Percentiles rank a stretch among this genome's conserved stretches.
Conservation (phyloP, 2,113 vertebrate genomes). For the Jaculus jaculus region DNA sequence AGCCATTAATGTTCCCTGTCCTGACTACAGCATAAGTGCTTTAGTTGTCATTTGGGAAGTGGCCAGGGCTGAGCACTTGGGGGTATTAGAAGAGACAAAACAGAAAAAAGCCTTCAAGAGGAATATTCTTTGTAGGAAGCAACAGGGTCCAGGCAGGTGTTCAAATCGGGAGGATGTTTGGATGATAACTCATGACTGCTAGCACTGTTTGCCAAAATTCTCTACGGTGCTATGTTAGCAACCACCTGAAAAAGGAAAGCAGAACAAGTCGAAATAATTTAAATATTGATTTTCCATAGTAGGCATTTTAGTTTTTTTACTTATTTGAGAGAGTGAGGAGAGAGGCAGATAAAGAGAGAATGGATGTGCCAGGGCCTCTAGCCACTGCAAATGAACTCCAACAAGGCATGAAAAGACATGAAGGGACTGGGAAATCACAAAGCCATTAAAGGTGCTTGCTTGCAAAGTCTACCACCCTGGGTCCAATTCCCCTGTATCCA, state of each 20-base stretch:
- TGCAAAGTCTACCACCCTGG: too few relatives aligned
- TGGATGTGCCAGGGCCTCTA: too few relatives aligned
- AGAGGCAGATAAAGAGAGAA: too few relatives aligned
- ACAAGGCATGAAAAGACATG: too few relatives aligned
- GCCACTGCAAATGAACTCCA: too few relatives aligned
- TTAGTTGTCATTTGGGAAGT: not conserved
- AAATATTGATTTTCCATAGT: not conserved
- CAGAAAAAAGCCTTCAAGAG: not conserved
- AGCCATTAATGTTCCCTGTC: not conserved
- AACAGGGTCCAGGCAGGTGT: not conserved
- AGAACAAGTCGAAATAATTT: not conserved
- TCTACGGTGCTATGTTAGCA: not conserved
- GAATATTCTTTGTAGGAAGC: not conserved
- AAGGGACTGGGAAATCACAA: not conserved
- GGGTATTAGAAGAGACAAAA: not conserved
- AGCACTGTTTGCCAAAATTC: not conserved
- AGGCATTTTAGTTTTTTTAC: not conserved
- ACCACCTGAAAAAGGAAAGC: not conserved
- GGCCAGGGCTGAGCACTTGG: not conserved
- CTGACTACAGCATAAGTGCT: not conserved
- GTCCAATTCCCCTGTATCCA: too few relatives aligned
- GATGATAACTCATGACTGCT: not conserved
- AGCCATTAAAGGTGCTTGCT: too few relatives aligned
- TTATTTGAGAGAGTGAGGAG: too few relatives aligned
- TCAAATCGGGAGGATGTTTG: not conserved